Evolutionary conservation across 2,113 vertebrate species (phyloP).

Genomic region (Chlamydotis undulata): DNA sequence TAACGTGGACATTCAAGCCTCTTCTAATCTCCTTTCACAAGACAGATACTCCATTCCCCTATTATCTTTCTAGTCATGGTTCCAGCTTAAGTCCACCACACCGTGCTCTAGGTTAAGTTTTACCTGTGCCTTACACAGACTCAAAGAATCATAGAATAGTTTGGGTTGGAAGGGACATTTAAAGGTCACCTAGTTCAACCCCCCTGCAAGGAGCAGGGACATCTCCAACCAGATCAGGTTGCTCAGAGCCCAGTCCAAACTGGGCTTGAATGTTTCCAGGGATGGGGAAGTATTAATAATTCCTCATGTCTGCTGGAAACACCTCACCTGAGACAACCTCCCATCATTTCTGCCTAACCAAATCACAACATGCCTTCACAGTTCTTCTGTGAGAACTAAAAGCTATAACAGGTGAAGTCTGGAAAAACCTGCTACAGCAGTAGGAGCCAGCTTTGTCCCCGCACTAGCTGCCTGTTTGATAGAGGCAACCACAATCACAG

Average conservation of each 20-base stretch:
- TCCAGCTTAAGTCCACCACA: background rate
- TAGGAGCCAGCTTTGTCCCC: background rate
- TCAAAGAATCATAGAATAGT: too few relatives aligned
- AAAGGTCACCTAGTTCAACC: too few relatives aligned
- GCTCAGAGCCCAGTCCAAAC: too few relatives aligned
- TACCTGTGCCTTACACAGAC: rapidly evolving
- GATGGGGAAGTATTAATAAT: background rate
- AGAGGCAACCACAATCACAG: background rate
- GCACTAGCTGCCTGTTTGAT: background rate
- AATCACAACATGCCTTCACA: background rate
- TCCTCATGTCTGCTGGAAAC: background rate
- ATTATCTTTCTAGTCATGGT: rapidly evolving
- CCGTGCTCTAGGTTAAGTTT: background rate
- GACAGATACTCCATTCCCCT: background rate
- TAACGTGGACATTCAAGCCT: background rate
- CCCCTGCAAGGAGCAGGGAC: too few relatives aligned
- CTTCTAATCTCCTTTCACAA: background rate
- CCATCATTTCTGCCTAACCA: background rate
- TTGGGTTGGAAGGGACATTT: too few relatives aligned
- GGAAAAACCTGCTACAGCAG: background rate
- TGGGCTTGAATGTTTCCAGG: too few relatives aligned
- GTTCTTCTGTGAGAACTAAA: background rate
- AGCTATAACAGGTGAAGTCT: background rate
- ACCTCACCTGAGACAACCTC: background rate
- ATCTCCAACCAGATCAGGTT: too few relatives aligned